Base-by-base conservation (phyloP, 1,140 invertebrate genomes). In the Sinella curviseta region DNA sequence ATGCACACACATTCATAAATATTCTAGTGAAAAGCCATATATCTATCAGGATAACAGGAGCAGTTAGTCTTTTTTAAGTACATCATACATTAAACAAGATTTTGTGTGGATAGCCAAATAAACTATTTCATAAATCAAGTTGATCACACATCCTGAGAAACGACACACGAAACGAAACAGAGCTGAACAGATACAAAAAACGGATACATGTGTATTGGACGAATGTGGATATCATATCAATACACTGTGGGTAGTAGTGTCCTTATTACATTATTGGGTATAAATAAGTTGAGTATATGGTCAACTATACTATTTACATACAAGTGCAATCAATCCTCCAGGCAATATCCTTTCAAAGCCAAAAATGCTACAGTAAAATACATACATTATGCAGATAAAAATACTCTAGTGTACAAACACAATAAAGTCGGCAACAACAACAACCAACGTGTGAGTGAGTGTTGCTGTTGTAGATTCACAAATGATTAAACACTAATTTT, bases 401-500 rank as follows among this genome's bases (percentile, higher is more conserved):
- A n/a, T n/a, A n/a, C n/a, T n/a, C n/a, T n/a, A n/a, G n/a, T n/a
- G n/a, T n/a, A n/a, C n/a, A n/a, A n/a, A n/a, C n/a, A n/a, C n/a
- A n/a, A n/a, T n/a, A n/a, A n/a, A n/a, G n/a, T n/a, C n/a, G n/a
- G n/a, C n/a, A n/a, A n/a, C n/a, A n/a, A n/a, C n/a, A n/a, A n/a
- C 39, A 12, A 12, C 26, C 65, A 70, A 30, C 31, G 65, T 70
- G 65, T 70, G 65, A 30, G n/a, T 70, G 26, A 30, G 1, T 30
- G 4, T 65, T 8, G 57, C 57, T 65, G 16, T 26, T 70, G 65
- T 70, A 70, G 65, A 70, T 70, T 70, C 14, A 70, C 8, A 70
- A 70, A 70, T 70, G 65, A 70, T 70, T 70, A 70, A 70, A 33
- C 65, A 70, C 65, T 70, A 70, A 70, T 70, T 70, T 70, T 8